These are phyloP conservation scores for Melinaea menophilus DNA, from an alignment of 2,888 invertebrate species.

Conservation along the genomic window DNA sequence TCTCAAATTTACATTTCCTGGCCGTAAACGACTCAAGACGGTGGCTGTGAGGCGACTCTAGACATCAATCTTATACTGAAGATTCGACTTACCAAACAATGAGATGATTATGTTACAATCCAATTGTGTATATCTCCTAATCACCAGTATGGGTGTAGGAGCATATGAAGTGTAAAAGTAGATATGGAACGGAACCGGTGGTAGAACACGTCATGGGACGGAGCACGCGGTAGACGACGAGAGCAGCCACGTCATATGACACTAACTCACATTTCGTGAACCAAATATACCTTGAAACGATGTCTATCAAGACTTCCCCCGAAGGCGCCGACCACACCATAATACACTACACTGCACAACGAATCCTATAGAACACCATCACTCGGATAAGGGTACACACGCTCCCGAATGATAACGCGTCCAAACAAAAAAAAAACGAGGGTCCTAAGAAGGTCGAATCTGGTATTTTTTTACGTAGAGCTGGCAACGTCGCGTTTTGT, in stretches of 20 bases:
- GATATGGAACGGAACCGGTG: slow-evolving; percentile 3
- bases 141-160: neutral
- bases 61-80: neutral
- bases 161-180: slow-evolving; percentile 1
- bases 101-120: neutral
- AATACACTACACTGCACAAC: slow-evolving; percentile 71
- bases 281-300: slow-evolving; percentile 66
- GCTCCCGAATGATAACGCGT: slow-evolving; percentile 75
- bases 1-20: neutral
- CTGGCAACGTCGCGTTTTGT: slow-evolving; percentile 71
- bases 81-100: slow-evolving; percentile 2
- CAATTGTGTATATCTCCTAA: neutral
- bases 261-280: slow-evolving; percentile 30
- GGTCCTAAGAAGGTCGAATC: slow-evolving; percentile 78
- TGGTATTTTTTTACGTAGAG: slow-evolving; percentile 74
- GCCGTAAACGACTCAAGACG: neutral
- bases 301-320: slow-evolving; percentile 72
- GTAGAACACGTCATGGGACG: slow-evolving; percentile 16
- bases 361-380: slow-evolving; percentile 64
- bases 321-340: slow-evolving; percentile 76
- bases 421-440: slow-evolving; percentile 74
- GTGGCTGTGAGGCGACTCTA: neutral
- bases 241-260: slow-evolving; percentile 35
- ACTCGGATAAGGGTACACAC: slow-evolving; percentile 69
- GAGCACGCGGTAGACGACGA: slow-evolving; percentile 3